These are phyloP conservation scores for Megalurothrips usitatus DNA, from an alignment of 2,888 invertebrate genomes.

Conservation along the genomic window DNA sequence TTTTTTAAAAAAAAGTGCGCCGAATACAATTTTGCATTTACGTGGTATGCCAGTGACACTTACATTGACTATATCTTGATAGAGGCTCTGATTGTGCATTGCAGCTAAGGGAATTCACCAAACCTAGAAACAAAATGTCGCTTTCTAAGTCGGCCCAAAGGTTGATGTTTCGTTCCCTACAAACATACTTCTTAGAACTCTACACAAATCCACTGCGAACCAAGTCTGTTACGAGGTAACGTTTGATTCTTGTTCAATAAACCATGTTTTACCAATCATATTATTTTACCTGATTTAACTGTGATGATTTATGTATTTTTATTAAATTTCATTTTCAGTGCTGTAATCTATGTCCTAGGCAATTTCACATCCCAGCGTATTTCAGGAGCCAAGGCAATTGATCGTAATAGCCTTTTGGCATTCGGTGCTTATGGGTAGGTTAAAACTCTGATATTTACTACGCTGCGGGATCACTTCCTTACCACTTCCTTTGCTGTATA, in stretches of 20 bases:
- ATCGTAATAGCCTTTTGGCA: slow-evolving; percentile 63
- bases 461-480: no score
- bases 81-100: no score
- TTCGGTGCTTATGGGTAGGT: slow-evolving; percentile 72
- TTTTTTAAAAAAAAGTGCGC: no score
- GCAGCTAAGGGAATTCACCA: no score
- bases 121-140: slow-evolving; percentile 51
- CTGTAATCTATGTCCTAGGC: slow-evolving; percentile 65
- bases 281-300: slow-evolving; percentile 28
- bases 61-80: no score
- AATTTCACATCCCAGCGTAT: slow-evolving; percentile 69
- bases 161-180: slow-evolving; percentile 58
- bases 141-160: slow-evolving; percentile 59
- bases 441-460: slow-evolving; percentile 23
- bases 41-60: no score
- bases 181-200: slow-evolving; percentile 68
- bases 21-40: no score
- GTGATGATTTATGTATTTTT: slow-evolving; percentile 5
- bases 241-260: slow-evolving; percentile 27
- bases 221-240: slow-evolving; percentile 74
- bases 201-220: slow-evolving; percentile 72
- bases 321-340: slow-evolving; percentile 52
- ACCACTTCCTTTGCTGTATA: not conserved
- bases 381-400: slow-evolving; percentile 58
- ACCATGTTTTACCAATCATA: slow-evolving; percentile 30